phyloP scores from a whole-genome alignment of 2,113 vertebrate genomes.

The Hydrolagus affinis region DNA sequence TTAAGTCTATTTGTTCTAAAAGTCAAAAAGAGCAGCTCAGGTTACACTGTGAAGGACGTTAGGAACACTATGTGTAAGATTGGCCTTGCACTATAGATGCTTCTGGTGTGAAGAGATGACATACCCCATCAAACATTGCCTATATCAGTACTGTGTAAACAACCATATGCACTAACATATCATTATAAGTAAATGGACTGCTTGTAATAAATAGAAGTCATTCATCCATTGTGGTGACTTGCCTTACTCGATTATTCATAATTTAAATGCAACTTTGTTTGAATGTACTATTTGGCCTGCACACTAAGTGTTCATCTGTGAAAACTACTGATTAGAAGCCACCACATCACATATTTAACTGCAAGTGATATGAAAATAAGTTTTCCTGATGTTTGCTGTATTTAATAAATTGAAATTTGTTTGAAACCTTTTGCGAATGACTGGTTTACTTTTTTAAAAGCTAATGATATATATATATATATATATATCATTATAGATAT shows the following conservation, averaged over 20 bases:
- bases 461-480: too few relatives aligned
- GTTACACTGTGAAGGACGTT: slow-evolving; percentile 13
- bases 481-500: too few relatives aligned
- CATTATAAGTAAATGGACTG: slow-evolving; percentile 28
- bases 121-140: slow-evolving; percentile 13
- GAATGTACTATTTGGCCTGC: slow-evolving; percentile 86
- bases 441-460: background rate
- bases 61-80: slow-evolving; percentile 26
- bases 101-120: slow-evolving; percentile 19
- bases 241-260: slow-evolving; percentile 28
- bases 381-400: slow-evolving; percentile 58
- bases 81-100: slow-evolving; percentile 21
- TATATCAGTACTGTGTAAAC: slow-evolving; percentile 18
- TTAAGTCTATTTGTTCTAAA: slow-evolving; percentile 5
- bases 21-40: slow-evolving; percentile 19
- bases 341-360: slow-evolving; percentile 93
- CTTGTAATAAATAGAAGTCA: slow-evolving; percentile 31
- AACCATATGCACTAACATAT: slow-evolving; percentile 31
- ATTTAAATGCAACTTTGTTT: slow-evolving; percentile 26
- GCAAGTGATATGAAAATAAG: slow-evolving; percentile 71
- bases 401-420: slow-evolving; percentile 77
- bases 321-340: slow-evolving; percentile 70
- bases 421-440: slow-evolving; percentile 23
- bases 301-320: slow-evolving; percentile 79
- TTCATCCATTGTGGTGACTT: slow-evolving; percentile 30